phyloP scores from a whole-genome alignment of 2,113 vertebrate genomes.

The Phalacrocorax carbo region DNA sequence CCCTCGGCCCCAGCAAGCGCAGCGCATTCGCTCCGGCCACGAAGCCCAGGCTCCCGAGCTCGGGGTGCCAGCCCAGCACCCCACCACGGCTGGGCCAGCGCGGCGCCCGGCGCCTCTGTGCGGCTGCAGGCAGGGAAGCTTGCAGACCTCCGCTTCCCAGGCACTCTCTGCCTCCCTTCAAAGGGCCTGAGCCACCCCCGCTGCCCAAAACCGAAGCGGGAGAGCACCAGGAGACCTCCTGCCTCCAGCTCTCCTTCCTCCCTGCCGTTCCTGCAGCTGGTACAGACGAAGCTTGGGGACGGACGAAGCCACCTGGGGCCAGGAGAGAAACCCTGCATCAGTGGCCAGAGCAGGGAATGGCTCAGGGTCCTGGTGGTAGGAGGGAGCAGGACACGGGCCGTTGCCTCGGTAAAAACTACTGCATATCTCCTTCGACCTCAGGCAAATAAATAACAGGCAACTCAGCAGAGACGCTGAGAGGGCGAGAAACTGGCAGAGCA shows the following conservation, averaged over 20 bases:
- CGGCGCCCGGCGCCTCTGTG: not conserved
- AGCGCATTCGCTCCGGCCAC: not conserved
- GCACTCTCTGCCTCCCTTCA: not conserved
- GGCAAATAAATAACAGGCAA: not conserved
- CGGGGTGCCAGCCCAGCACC: rapidly evolving
- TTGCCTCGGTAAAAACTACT: not conserved
- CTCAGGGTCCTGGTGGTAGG: not conserved
- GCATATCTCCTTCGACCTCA: not conserved
- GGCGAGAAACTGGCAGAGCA: not conserved
- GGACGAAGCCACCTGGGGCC: not conserved
- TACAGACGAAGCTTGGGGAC: not conserved
- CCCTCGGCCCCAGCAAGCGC: not conserved
- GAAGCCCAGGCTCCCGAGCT: not conserved
- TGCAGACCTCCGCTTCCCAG: not conserved
- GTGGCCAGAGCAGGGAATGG: not conserved
- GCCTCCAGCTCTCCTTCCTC: not conserved
- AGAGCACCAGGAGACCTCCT: not conserved
- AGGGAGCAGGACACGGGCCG: not conserved
- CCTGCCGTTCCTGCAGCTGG: not conserved
- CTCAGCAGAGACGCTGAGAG: not conserved
- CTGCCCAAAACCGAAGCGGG: not conserved
- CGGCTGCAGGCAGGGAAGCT: rapidly evolving
- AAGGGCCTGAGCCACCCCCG: not conserved
- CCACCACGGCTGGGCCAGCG: not conserved
- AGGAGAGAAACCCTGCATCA: not conserved